A percentile compares a stretch with the other conserved stretches of the same genome.
Evolutionary conservation across 2,888 invertebrate species (phyloP).

Genomic region (Choristoneura rosaceana): DNA sequence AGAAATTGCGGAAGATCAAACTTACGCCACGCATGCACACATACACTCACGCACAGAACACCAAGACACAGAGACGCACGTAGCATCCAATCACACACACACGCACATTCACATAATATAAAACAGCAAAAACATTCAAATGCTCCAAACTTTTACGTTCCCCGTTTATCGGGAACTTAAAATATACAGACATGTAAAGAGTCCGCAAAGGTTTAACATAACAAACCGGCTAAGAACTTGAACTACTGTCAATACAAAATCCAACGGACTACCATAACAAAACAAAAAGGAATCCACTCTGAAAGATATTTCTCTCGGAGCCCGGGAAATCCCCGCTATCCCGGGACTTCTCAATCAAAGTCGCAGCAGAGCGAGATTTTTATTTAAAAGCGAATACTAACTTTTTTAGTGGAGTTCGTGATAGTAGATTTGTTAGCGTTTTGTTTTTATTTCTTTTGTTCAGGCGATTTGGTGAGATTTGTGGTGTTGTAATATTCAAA

Average conservation of each 20-base stretch:
- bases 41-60: too few species aligned
- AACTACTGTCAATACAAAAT: conserved; percentile 61
- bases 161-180: neutral
- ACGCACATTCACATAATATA: neutral
- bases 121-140: neutral
- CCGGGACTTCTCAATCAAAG: conserved; percentile 60
- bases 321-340: conserved; percentile 56
- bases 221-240: conserved; percentile 49
- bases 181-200: neutral
- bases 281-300: conserved; percentile 53
- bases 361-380: conserved; percentile 32
- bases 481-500: neutral
- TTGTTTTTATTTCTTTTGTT: conserved; percentile 12
- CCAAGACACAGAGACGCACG: too few species aligned
- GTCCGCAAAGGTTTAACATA: conserved; percentile 13
- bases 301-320: conserved; percentile 43
- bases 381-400: conserved; percentile 33
- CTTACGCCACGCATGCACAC: too few species aligned
- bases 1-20: too few species aligned
- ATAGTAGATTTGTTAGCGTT: conserved; percentile 32
- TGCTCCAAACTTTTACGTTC: neutral
- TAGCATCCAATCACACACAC: neutral
- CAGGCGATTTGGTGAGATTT: neutral
- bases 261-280: conserved; percentile 46
- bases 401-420: conserved; percentile 34